These are phyloP conservation scores for Muscina levida DNA, from an alignment of 2,888 invertebrate genomes.

Conservation along the genomic window DNA sequence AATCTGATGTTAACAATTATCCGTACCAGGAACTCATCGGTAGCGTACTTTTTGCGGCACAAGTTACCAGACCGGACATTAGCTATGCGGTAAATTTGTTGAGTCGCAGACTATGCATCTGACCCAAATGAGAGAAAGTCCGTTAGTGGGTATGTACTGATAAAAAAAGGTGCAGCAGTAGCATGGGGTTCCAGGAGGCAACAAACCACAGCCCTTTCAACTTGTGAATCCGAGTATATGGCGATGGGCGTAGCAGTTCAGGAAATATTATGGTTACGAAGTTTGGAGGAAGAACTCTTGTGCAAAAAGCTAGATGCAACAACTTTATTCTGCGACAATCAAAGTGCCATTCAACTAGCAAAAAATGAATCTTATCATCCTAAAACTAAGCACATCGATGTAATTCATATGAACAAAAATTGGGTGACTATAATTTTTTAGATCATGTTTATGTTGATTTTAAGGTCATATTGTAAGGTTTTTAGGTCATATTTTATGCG, in stretches of 20 bases:
- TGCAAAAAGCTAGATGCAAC: not conserved
- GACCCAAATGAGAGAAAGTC: slow-evolving; percentile 39
- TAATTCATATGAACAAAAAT: too few species aligned
- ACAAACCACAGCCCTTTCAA: slow-evolving; percentile 28
- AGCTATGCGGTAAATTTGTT: slow-evolving; percentile 28
- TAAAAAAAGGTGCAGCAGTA: slow-evolving; percentile 42
- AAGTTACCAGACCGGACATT: slow-evolving; percentile 33
- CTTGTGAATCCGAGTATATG: slow-evolving; percentile 48
- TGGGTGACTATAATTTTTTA: too few species aligned
- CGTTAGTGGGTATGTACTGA: slow-evolving; percentile 25
- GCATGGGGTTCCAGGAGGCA: slow-evolving; percentile 42
- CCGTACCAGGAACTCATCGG: slow-evolving; percentile 20
- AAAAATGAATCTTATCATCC: slow-evolving; percentile 26
- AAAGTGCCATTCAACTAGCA: slow-evolving; percentile 42
- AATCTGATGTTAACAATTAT: slow-evolving; percentile 3
- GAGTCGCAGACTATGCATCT: slow-evolving; percentile 53
- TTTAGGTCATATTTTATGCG: too few species aligned
- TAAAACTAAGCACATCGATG: slow-evolving; percentile 37
- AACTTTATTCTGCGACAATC: slow-evolving; percentile 40
- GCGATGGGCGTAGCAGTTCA: slow-evolving; percentile 36
- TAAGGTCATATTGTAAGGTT: too few species aligned
- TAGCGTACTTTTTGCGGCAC: slow-evolving; percentile 38
- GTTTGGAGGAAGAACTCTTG: slow-evolving; percentile 29
- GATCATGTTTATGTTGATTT: too few species aligned
- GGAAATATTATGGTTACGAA: slow-evolving; percentile 25